A percentile compares a stretch with the other conserved stretches of the same genome.
phyloP scores from a whole-genome alignment of 2,797 vertebrate species.

The Crocidura indochinensis region DNA sequence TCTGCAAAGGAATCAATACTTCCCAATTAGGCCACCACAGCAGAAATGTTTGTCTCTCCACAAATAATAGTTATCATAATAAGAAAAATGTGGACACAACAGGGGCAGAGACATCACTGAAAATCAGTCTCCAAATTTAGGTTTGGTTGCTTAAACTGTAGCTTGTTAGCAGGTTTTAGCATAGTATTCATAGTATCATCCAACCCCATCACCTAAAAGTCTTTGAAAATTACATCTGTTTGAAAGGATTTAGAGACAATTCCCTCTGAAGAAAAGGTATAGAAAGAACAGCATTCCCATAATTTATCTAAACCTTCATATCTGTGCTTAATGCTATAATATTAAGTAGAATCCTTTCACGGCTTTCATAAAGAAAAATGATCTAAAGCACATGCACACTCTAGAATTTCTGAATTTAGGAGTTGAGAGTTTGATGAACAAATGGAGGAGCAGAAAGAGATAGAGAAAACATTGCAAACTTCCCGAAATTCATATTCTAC shows the following conservation, averaged over 20 bases:
- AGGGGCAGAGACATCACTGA: not conserved
- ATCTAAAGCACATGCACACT: not conserved
- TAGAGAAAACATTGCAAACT: conserved; percentile 22
- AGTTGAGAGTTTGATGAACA: no score
- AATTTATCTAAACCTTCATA: not conserved
- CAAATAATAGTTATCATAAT: not conserved
- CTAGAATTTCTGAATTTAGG: conserved; percentile 13
- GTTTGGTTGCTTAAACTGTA: not conserved
- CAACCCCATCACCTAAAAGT: not conserved
- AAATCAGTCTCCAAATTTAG: conserved; percentile 26
- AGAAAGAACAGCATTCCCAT: not conserved
- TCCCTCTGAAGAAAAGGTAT: not conserved
- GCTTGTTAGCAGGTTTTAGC: not conserved
- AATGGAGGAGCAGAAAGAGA: not conserved
- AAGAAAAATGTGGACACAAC: conserved; percentile 20
- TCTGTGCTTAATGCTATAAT: not conserved
- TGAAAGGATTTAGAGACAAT: not conserved
- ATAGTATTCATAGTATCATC: not conserved
- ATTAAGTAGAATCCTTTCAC: not conserved
- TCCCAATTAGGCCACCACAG: conserved; percentile 49
- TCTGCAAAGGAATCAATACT: not conserved
- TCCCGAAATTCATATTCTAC: conserved; percentile 39
- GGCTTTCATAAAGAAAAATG: not conserved
- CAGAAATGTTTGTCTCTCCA: conserved; percentile 39
- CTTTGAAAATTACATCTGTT: conserved; percentile 47